Conservation (phyloP, 2,797 vertebrate species). For the Cynodonichthys magdalenae region DNA sequence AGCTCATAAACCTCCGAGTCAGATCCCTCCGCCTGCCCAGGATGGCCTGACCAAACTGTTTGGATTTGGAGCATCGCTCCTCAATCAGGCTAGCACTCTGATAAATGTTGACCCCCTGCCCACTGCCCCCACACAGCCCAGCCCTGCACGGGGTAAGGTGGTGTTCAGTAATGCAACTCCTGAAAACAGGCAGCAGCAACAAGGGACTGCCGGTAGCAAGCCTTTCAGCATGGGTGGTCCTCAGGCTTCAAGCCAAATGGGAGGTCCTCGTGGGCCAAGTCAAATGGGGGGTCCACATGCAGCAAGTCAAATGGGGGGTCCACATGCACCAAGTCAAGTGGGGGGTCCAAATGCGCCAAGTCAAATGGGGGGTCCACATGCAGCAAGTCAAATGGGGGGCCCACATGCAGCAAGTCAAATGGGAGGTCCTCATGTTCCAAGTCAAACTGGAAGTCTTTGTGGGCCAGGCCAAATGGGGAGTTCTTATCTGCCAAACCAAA, state of each 20-base stretch:
- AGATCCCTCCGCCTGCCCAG: constrained; percentile 84
- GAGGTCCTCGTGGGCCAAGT: constrained; percentile 52
- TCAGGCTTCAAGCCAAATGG: constrained; percentile 55
- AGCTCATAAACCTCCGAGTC: constrained; percentile 74
- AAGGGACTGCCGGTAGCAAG: constrained; percentile 73
- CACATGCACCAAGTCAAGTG: constrained; percentile 37
- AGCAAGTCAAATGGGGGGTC: constrained; percentile 38
- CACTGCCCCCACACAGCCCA: constrained; percentile 81
- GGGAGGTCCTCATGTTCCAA: constrained; percentile 18
- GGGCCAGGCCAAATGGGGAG: constrained; percentile 35
- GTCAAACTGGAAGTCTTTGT: constrained; percentile 52
- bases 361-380: constrained; percentile 53
- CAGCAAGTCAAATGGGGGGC: constrained; percentile 50
- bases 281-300: constrained; percentile 48
- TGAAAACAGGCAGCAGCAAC: constrained; percentile 75
- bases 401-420: constrained; percentile 55
- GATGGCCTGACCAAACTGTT: constrained; percentile 97
- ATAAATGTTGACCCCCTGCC: constrained; percentile 92
- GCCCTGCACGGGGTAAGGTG: constrained; percentile 88
- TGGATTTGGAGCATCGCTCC: constrained; percentile 93
- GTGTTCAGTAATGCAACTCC: constrained; percentile 91
- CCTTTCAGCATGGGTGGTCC: constrained; percentile 65
- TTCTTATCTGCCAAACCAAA: constrained; percentile 6
- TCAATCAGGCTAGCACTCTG: constrained; percentile 96
- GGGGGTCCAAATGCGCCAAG: constrained; percentile 32